Conservation (phyloP, 2,888 invertebrate species). For the Caenorhabditis virilis region DNA sequence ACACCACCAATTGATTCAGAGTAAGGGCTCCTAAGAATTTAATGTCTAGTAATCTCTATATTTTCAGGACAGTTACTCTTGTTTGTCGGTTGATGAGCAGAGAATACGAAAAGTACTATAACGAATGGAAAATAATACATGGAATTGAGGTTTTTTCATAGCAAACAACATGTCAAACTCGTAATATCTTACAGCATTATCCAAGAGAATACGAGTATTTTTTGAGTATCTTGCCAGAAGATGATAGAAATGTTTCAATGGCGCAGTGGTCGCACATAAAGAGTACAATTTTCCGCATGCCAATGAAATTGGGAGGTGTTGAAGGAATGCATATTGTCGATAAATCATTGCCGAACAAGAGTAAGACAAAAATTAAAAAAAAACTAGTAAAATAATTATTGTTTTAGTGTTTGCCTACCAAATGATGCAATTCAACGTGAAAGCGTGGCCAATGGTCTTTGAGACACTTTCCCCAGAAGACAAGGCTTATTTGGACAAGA, state of each 20-base stretch:
- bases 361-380: neutral
- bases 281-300: neutral
- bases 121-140: too few species aligned
- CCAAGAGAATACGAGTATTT: neutral
- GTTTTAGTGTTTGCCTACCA: too few species aligned
- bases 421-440: neutral
- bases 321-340: neutral
- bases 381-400: neutral
- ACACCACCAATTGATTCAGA: too few species aligned
- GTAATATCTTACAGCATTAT: neutral
- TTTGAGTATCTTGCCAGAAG: neutral
- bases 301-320: neutral
- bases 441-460: neutral
- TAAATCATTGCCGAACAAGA: neutral
- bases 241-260: neutral
- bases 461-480: neutral
- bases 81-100: too few species aligned
- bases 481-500: neutral
- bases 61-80: too few species aligned
- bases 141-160: too few species aligned
- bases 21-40: too few species aligned
- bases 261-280: neutral
- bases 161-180: too few species aligned
- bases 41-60: too few species aligned
- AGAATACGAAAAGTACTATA: too few species aligned